Base-by-base conservation (phyloP, 2,888 invertebrate genomes). In the Cynaeus angustus region DNA sequence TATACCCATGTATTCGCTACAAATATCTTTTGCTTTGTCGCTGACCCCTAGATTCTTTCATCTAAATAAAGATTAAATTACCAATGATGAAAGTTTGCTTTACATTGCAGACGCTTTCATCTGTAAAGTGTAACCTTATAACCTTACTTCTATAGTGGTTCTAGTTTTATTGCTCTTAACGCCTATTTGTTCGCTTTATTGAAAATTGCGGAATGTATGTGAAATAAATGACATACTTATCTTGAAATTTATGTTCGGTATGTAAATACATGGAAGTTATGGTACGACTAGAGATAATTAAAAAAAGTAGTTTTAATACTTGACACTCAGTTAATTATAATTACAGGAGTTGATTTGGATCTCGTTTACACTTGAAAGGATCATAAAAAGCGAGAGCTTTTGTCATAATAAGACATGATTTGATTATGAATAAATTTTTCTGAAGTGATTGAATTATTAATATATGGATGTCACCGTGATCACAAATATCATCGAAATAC, bases 131-230 rank as follows among this genome's bases (percentile, higher is more conserved):
- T 46, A 16, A 16, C 46, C 14, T 46, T 46, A 16, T 46, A 46
- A 46, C 46, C 46, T 46, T 16, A n/a, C 13, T 46, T 46, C 46
- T n/a, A 33, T 33, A 13, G 46, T 46, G 16, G 21, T 46, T 14
- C 46, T 9, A 43, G 6, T 16, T 46, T 46, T 46, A 46, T 46
- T 13, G 16, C 46, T 43, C 21, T 46, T 46, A 16, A 46, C 46
- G 46, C 16, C 46, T 46, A 16, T 46, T 46, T 16, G 46, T 46
- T 46, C 43, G 10, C 43, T 43, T 9, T 43, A 43, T 43, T 43
- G 43, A 43, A 43, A 43, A 43, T 43, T 43, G 12, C 43, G 43
- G 43, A 43, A 43, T 43, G 43, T 43, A n/a, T 38, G 38, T 10
- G 43, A 43, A 43, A 43, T 43, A 43, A 43, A 43, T 43, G 43